Evolutionary conservation across 2,888 invertebrate species (phyloP), one percentile per base, ranked within the genome.

Genomic region (Chloroclystis v-ata): DNA sequence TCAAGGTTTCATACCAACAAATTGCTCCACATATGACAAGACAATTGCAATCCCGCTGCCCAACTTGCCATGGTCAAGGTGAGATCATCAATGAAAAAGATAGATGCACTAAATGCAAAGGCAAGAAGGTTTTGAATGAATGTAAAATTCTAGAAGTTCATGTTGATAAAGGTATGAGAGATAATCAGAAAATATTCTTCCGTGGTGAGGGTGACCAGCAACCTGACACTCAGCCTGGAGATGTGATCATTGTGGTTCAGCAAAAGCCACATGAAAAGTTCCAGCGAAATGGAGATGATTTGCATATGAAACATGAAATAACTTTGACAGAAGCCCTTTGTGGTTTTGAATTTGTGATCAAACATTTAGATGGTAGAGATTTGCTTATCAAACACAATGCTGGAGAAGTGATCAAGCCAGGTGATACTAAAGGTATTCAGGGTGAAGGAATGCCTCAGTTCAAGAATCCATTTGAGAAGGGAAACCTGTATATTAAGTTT

Each of bases 371-470:
- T 85, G 96, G 95, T 0, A 90, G 97, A 37, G 92, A 94, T 67
- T 83, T 98, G 51, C 87, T 96, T 42, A 89, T 98, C 43, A 92
- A 90, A 73, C 93, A 93, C 62, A 89, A 91, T 41, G 90, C 95
- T 4, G 97, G 97, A 10, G 91, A 94, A 60, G 92, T 97, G 11
- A 91, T 98, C 54, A 93, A 94, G 66, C 96, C 96, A 43, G 95
- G 95, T 74, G 91, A 91, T 68, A 80, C 94, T 1, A 95, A 94
- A 75, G 92, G 92, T 52, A 91, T 98, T 45, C 86, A 88, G 52
- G 94, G 93, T 4, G 96, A 97, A 79, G 98, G 98, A 13, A 98
- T 98, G 97, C 98, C 98, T 1, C 89, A 91, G 28, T 92, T 92
- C 65, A 94, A 93, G 72, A 94, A 94, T 78, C 95, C 96, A 4